phyloP scores from a whole-genome alignment of 2,888 invertebrate species.

The Philonicus albiceps region DNA sequence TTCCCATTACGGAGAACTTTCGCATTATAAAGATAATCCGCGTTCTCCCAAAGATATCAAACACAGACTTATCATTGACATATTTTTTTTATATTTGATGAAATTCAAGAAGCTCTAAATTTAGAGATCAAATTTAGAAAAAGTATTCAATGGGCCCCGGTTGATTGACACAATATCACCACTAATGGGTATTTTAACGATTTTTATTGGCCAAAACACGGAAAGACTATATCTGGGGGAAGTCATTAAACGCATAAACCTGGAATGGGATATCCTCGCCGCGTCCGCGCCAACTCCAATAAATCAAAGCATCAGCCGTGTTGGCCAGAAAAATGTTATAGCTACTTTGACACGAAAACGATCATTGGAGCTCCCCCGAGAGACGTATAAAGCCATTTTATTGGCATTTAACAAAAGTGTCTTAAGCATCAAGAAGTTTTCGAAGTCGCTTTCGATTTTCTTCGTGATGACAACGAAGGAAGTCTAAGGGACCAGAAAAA shows the following conservation, averaged over 20 bases:
- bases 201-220: slow-evolving; percentile 10
- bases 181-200: slow-evolving; percentile 8
- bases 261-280: not conserved
- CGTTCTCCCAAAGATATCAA: not conserved
- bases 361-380: not conserved
- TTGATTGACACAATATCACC: slow-evolving; percentile 17
- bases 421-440: slow-evolving; percentile 1
- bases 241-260: slow-evolving; percentile 20
- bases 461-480: not conserved
- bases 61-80: not conserved
- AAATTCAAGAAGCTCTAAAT: slow-evolving; percentile 7
- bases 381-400: slow-evolving; percentile 9
- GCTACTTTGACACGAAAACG: slow-evolving; percentile 18
- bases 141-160: not conserved
- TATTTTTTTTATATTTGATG: not conserved
- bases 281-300: not conserved
- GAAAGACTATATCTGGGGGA: slow-evolving; percentile 13
- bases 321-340: not conserved
- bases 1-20: not conserved
- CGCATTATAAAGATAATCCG: not conserved
- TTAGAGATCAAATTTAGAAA: not conserved
- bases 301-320: slow-evolving; percentile 7
- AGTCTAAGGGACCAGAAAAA: not conserved
- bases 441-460: not conserved
- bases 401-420: slow-evolving; percentile 22